These are phyloP conservation scores for Rhinella marina DNA, from an alignment of 2,797 vertebrate genomes.

Conservation along the genomic window DNA sequence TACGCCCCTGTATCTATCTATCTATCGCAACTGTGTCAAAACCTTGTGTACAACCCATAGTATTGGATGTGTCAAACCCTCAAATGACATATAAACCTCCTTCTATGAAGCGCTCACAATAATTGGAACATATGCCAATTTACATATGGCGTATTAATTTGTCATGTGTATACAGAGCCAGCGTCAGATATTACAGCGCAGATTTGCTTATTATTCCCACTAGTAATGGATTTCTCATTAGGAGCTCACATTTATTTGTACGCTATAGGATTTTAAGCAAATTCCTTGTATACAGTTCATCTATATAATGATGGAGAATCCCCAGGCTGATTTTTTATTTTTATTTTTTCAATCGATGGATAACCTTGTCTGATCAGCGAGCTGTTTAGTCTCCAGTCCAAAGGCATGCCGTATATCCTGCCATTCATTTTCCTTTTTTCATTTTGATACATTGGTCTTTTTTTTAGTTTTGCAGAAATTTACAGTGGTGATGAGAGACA, in stretches of 20 bases:
- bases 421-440: too few species aligned
- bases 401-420: too few species aligned
- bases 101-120: neutral
- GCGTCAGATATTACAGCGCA: neutral
- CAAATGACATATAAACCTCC: neutral
- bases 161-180: neutral
- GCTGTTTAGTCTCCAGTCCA: too few species aligned
- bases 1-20: too few species aligned
- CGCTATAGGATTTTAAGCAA: neutral
- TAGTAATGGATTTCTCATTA: neutral
- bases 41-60: too few species aligned
- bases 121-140: conserved; percentile 5
- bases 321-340: too few species aligned
- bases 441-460: too few species aligned
- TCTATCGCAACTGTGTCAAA: too few species aligned
- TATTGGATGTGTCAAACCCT: neutral
- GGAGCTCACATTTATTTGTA: neutral
- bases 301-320: neutral
- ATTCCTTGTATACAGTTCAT: neutral
- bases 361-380: too few species aligned
- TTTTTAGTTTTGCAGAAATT: too few species aligned
- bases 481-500: too few species aligned
- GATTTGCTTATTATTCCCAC: neutral
- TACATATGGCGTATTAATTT: conserved; percentile 17
- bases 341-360: too few species aligned